These are phyloP conservation scores for Siniperca scherzeri DNA, from an alignment of 2,797 vertebrate species.

Conservation along the genomic window DNA sequence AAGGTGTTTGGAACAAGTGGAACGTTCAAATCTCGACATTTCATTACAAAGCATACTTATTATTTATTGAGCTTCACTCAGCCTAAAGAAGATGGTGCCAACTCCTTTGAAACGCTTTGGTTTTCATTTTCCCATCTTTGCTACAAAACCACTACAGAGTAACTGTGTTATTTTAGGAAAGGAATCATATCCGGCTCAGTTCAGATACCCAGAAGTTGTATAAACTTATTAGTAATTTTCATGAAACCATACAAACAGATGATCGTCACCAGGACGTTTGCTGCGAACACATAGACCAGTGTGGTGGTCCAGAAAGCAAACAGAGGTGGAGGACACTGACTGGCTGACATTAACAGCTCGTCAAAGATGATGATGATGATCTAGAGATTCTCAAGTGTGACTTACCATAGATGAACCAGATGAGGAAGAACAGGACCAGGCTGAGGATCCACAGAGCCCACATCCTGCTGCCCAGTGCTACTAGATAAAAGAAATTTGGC, in stretches of 20 bases:
- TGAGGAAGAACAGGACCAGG: slow-evolving; percentile 19
- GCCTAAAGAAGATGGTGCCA: neutral
- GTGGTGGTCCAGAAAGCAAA: slow-evolving; percentile 61
- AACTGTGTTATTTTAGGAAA: neutral
- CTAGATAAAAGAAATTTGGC: slow-evolving; percentile 27
- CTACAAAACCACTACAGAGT: too few species aligned
- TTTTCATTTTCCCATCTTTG: too few species aligned
- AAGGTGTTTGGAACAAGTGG: neutral
- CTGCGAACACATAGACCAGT: neutral
- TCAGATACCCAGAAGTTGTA: neutral
- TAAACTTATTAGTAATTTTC: neutral
- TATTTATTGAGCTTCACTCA: neutral
- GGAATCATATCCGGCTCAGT: neutral
- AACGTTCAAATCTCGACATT: neutral
- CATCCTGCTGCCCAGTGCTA: rapidly evolving
- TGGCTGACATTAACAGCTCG: too few species aligned
- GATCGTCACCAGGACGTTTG: neutral
- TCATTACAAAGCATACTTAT: neutral
- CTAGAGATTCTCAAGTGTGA: too few species aligned
- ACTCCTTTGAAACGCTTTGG: too few species aligned
- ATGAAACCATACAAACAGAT: slow-evolving; percentile 15
- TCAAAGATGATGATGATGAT: too few species aligned
- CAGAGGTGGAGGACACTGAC: too few species aligned
- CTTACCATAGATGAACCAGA: slow-evolving; percentile 50
- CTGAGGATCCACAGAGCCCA: neutral